phyloP scores from a whole-genome alignment of 2,113 vertebrate species.

The Misgurnus mizolepis region DNA sequence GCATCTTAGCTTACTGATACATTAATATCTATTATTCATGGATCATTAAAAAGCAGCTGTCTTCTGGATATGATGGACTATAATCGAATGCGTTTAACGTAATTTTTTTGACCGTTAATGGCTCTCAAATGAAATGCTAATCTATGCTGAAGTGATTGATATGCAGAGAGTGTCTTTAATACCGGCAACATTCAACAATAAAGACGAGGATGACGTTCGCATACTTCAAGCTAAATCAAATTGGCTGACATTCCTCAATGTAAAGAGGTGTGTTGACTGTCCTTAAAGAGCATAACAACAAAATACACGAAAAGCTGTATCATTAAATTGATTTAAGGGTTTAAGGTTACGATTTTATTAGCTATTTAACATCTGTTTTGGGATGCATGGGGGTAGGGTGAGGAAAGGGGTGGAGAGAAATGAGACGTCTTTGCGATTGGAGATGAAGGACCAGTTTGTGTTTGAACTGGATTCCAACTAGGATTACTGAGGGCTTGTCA shows the following conservation, averaged over 20 bases:
- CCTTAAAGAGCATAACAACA: too few species aligned
- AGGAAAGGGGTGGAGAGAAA: slow-evolving; percentile 35
- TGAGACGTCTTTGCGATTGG: not conserved
- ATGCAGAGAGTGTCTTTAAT: slow-evolving; percentile 21
- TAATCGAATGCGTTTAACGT: slow-evolving; percentile 22
- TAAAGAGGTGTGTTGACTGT: slow-evolving; percentile 19
- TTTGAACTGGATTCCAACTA: slow-evolving; percentile 28
- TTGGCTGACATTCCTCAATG: not conserved
- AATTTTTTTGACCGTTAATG: slow-evolving; percentile 8
- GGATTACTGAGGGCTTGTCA: slow-evolving; percentile 32
- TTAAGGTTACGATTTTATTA: slow-evolving; percentile 63
- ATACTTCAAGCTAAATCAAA: not conserved
- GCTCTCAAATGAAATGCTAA: slow-evolving; percentile 14
- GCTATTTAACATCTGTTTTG: slow-evolving; percentile 17
- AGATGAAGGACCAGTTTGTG: slow-evolving; percentile 30
- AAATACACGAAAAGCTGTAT: slow-evolving; percentile 56
- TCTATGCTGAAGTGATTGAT: slow-evolving; percentile 35
- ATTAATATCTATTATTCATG: slow-evolving; percentile 40
- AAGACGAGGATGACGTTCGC: not conserved
- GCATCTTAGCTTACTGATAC: slow-evolving; percentile 9
- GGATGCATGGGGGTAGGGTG: slow-evolving; percentile 5
- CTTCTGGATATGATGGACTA: slow-evolving; percentile 29
- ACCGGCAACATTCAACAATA: slow-evolving; percentile 1
- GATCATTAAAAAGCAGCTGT: slow-evolving; percentile 38
- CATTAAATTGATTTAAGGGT: slow-evolving; percentile 61